Percentiles rank a stretch among this genome's conserved stretches.
These are phyloP conservation scores for Volucella zonaria DNA, from an alignment of 2,888 invertebrate species.

Conservation along the genomic window DNA sequence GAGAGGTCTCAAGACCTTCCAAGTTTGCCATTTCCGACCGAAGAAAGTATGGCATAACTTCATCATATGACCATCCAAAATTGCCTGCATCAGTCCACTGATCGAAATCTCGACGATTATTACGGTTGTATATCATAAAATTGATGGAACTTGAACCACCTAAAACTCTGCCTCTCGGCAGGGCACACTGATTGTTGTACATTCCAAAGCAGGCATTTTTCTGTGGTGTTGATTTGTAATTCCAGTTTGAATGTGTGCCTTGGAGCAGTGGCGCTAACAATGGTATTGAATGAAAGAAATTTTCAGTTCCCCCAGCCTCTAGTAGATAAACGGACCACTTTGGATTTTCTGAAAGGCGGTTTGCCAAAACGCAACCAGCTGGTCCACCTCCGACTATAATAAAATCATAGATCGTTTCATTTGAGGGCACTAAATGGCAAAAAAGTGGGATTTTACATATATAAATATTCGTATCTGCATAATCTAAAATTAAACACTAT, in stretches of 20 bases:
- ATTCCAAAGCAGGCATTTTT: conserved; percentile 84
- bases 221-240: conserved; percentile 87
- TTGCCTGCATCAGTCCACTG: conserved; percentile 87
- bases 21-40: conserved; percentile 84
- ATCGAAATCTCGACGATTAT: conserved; percentile 89
- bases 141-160: conserved; percentile 86
- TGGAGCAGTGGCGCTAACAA: conserved; percentile 79
- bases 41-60: conserved; percentile 85
- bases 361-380: conserved; percentile 85
- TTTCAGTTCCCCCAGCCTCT: conserved; percentile 84
- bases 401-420: conserved; percentile 88
- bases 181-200: conserved; percentile 81
- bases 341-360: conserved; percentile 82
- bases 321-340: conserved; percentile 83
- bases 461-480: no score
- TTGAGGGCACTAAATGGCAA: conserved; percentile 85
- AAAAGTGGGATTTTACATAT: background rate
- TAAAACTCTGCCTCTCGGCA: conserved; percentile 85
- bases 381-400: conserved; percentile 93
- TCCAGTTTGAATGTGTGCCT: conserved; percentile 86
- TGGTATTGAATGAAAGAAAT: conserved; percentile 79
- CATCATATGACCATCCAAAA: conserved; percentile 88
- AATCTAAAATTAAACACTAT: no score
- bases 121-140: conserved; percentile 89
- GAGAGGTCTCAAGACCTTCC: conserved; percentile 82